These are phyloP conservation scores for Coregonus ussuriensis DNA, from an alignment of 2,797 vertebrate genomes.

Conservation along the genomic window DNA sequence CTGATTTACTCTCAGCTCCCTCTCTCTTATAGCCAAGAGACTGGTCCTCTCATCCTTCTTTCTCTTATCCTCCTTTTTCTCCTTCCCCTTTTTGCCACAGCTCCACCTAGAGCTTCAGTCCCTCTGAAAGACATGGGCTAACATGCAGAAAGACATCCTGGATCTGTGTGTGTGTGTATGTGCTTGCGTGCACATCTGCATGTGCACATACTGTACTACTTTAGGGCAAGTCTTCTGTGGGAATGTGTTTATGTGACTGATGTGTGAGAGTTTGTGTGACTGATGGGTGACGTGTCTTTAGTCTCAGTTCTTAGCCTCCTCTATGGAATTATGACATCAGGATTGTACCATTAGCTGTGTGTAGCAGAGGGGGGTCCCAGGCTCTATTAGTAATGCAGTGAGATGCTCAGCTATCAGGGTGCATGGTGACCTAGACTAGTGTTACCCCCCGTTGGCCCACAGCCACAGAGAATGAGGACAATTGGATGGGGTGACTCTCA, in stretches of 20 bases:
- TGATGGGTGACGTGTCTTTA: constrained; percentile 10
- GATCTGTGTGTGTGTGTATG: neutral
- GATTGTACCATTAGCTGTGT: neutral
- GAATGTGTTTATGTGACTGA: neutral
- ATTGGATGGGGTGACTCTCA: constrained; percentile 3
- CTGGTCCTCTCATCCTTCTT: constrained; percentile 34
- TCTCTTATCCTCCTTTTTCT: constrained; percentile 25
- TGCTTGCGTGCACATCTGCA: constrained; percentile 2
- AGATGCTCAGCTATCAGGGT: constrained; percentile 49
- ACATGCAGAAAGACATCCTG: constrained; percentile 18
- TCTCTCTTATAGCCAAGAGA: constrained; percentile 2
- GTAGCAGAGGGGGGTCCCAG: neutral
- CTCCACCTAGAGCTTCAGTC: constrained; percentile 21
- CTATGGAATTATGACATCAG: constrained; percentile 27
- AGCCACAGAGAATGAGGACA: constrained; percentile 50
- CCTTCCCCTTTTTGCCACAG: neutral
- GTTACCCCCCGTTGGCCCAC: constrained; percentile 61
- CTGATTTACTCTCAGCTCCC: constrained; percentile 46
- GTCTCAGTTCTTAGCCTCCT: constrained; percentile 28
- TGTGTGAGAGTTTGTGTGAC: neutral
- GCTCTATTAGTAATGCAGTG: neutral
- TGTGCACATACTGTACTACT: neutral
- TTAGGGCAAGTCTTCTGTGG: no score
- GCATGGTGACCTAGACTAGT: constrained; percentile 40
- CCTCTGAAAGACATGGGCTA: constrained; percentile 21